Conservation (phyloP, 2,113 vertebrate species). For the Tachysurus vachellii region DNA sequence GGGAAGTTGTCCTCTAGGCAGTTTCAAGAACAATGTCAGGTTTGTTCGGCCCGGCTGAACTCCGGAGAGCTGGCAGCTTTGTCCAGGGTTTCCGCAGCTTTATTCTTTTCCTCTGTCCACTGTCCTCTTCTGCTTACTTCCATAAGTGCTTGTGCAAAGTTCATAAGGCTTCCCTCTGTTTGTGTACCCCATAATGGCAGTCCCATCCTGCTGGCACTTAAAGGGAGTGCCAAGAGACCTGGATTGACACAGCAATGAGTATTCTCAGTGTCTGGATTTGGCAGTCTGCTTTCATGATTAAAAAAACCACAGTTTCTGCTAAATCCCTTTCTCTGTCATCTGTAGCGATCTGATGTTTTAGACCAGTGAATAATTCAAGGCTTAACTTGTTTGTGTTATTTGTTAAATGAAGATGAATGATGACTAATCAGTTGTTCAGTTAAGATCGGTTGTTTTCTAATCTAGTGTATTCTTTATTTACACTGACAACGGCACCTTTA, state of each 20-base stretch:
- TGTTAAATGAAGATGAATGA: slow-evolving; percentile 28
- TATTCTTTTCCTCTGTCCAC: slow-evolving; percentile 48
- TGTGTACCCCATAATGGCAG: slow-evolving; percentile 66
- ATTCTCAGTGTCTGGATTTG: slow-evolving; percentile 69
- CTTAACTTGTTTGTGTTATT: slow-evolving; percentile 32
- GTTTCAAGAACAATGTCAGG: slow-evolving; percentile 70
- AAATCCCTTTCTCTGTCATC: slow-evolving; percentile 39
- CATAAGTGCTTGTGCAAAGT: slow-evolving; percentile 76
- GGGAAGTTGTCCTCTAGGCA: slow-evolving; percentile 63
- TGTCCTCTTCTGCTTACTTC: slow-evolving; percentile 64
- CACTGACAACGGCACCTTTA: background rate
- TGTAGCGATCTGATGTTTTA: background rate
- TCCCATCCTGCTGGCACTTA: slow-evolving; percentile 72
- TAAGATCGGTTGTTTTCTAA: background rate
- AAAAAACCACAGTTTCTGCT: slow-evolving; percentile 55
- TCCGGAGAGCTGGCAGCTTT: slow-evolving; percentile 70
- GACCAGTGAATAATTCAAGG: background rate
- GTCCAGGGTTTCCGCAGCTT: slow-evolving; percentile 65
- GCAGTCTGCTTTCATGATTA: slow-evolving; percentile 61
- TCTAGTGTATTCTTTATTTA: background rate
- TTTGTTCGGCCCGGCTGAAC: slow-evolving; percentile 69
- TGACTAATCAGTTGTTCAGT: background rate
- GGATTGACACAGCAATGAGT: slow-evolving; percentile 62
- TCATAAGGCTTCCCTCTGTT: slow-evolving; percentile 78
- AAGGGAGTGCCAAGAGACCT: slow-evolving; percentile 63